Conservation (phyloP, 2,797 vertebrate species). For the Rhincodon typus region DNA sequence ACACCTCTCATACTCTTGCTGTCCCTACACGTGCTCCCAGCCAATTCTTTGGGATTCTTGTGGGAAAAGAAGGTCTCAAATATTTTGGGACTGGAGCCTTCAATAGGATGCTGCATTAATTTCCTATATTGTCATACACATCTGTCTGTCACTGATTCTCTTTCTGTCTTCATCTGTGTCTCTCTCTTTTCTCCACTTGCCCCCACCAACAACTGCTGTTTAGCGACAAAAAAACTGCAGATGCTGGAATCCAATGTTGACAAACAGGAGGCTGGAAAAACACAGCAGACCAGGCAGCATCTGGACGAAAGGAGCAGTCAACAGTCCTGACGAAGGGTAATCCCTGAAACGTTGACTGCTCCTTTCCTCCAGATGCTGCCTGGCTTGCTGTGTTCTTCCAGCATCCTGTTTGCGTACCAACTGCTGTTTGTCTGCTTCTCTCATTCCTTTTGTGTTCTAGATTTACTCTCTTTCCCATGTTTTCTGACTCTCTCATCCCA, state of each 20-base stretch:
- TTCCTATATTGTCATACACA: background rate
- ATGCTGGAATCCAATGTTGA: too few relatives aligned
- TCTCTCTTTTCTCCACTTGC: background rate
- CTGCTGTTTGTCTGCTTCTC: background rate
- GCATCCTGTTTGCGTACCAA: background rate
- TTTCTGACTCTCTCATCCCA: background rate
- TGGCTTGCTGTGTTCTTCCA: too few relatives aligned
- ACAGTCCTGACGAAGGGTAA: too few relatives aligned
- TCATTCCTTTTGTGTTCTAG: background rate
- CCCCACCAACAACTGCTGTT: background rate
- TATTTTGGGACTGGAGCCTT: background rate
- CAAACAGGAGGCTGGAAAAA: too few relatives aligned
- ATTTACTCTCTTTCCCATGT: background rate
- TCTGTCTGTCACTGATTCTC: background rate
- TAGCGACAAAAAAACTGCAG: background rate
- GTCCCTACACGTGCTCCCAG: background rate
- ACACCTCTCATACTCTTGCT: background rate
- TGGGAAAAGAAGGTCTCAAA: background rate
- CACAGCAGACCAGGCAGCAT: too few relatives aligned
- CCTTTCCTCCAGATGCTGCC: too few relatives aligned
- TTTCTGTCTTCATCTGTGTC: background rate
- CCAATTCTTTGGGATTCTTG: background rate
- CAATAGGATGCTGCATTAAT: background rate
- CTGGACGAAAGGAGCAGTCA: too few relatives aligned
- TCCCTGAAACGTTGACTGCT: too few relatives aligned